Evolutionary conservation across 2,888 invertebrate genomes (phyloP).

Genomic region (Timandra comae): DNA sequence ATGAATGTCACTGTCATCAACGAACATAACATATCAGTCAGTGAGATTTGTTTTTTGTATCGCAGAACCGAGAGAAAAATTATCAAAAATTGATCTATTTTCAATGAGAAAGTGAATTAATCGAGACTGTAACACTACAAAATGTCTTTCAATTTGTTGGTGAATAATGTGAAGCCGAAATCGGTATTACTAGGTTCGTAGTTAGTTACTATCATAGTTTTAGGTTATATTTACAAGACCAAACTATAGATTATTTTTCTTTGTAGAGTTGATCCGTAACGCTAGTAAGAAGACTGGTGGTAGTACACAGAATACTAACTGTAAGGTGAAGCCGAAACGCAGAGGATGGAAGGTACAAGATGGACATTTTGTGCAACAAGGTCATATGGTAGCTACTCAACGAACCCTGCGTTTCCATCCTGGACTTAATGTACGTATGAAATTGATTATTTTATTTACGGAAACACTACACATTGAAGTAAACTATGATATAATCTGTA

Average conservation of each 20-base stretch:
- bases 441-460: too few relatives aligned
- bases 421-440: constrained; percentile 84
- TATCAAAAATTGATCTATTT: too few relatives aligned
- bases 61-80: too few relatives aligned
- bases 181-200: constrained; percentile 32
- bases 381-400: constrained; percentile 83
- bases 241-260: constrained; percentile 8
- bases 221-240: not conserved
- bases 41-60: too few relatives aligned
- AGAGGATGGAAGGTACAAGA: constrained; percentile 87
- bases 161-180: constrained; percentile 22
- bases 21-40: too few relatives aligned
- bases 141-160: constrained; percentile 32
- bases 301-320: constrained; percentile 82
- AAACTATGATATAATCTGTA: too few relatives aligned
- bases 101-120: too few relatives aligned
- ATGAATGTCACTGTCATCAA: too few relatives aligned
- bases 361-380: constrained; percentile 79
- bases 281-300: constrained; percentile 86
- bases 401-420: constrained; percentile 84
- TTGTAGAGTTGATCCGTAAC: constrained; percentile 66
- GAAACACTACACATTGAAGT: too few relatives aligned
- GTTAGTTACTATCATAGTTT: not conserved
- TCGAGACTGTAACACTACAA: too few relatives aligned
- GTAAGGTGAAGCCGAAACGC: constrained; percentile 83